phyloP scores from a whole-genome alignment of 1,140 invertebrate species.

The Zaprionus lachaisei region DNA sequence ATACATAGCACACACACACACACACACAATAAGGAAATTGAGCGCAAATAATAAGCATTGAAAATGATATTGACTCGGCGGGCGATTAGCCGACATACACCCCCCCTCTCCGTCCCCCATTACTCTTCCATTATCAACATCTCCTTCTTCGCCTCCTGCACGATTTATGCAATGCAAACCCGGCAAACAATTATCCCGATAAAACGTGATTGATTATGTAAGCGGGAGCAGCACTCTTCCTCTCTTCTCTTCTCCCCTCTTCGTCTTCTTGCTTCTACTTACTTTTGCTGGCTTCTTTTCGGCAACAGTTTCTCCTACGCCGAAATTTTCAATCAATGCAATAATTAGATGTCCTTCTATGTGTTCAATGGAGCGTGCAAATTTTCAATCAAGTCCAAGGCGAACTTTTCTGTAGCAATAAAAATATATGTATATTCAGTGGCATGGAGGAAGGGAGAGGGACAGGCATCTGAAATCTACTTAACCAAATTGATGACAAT shows the following conservation, averaged over 20 bases:
- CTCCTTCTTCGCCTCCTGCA: background rate
- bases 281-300: background rate
- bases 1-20: conserved; percentile 3
- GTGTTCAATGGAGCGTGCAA: conserved; percentile 61
- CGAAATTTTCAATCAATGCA: conserved; percentile 66
- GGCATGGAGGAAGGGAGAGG: background rate
- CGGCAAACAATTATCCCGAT: conserved; percentile 70
- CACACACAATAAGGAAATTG: conserved; percentile 56
- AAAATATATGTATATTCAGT: conserved; percentile 1
- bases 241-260: background rate
- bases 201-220: conserved; percentile 72
- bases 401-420: conserved; percentile 12
- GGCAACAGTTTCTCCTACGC: conserved; percentile 9
- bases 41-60: conserved; percentile 63
- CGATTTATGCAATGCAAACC: conserved; percentile 57
- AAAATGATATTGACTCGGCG: conserved; percentile 48
- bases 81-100: conserved; percentile 11
- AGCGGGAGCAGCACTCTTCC: conserved; percentile 7
- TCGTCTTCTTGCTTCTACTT: background rate
- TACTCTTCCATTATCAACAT: background rate
- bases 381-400: conserved; percentile 67
- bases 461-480: conserved; percentile 51
- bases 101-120: background rate
- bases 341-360: conserved; percentile 68
- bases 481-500: conserved; percentile 79